Evolutionary conservation across 2,797 vertebrate species (phyloP).

Genomic region (Falco naumanni): DNA sequence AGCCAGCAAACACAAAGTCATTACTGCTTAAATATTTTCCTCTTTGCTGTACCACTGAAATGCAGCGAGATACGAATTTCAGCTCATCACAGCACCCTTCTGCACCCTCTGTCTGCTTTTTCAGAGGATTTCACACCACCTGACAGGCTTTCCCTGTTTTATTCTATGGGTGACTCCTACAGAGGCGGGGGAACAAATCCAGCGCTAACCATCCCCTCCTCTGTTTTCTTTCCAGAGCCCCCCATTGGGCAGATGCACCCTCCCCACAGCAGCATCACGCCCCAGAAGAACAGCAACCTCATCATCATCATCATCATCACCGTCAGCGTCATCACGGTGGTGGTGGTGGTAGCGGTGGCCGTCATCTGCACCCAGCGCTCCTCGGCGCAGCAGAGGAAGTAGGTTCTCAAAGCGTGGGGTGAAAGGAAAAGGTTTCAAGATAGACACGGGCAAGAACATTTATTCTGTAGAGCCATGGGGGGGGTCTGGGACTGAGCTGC

Average conservation of each 20-base stretch:
- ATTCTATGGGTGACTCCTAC: not conserved
- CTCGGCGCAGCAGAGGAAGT: constrained; percentile 94
- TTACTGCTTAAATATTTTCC: not conserved
- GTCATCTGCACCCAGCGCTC: constrained; percentile 91
- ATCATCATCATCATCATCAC: constrained; percentile 91
- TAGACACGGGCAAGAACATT: rapidly evolving
- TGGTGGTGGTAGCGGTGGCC: constrained; percentile 85
- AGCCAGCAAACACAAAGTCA: not conserved
- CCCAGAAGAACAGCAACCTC: constrained; percentile 91
- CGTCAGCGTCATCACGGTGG: constrained; percentile 85
- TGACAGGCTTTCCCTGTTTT: not conserved
- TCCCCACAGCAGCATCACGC: constrained; percentile 89
- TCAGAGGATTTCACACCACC: not conserved
- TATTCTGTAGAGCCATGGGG: rapidly evolving
- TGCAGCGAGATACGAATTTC: not conserved
- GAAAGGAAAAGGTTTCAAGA: not conserved
- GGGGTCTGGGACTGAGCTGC: not conserved
- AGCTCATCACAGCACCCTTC: not conserved
- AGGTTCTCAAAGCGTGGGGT: constrained; percentile 25
- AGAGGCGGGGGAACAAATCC: not conserved
- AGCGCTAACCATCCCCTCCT: rapidly evolving
- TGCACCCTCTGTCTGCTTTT: not conserved
- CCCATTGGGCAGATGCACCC: constrained; percentile 95
- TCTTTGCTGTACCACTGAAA: not conserved
- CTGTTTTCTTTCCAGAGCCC: constrained; percentile 79